Base-by-base conservation (phyloP, 2,888 invertebrate genomes). In the Griposia aprilina region DNA sequence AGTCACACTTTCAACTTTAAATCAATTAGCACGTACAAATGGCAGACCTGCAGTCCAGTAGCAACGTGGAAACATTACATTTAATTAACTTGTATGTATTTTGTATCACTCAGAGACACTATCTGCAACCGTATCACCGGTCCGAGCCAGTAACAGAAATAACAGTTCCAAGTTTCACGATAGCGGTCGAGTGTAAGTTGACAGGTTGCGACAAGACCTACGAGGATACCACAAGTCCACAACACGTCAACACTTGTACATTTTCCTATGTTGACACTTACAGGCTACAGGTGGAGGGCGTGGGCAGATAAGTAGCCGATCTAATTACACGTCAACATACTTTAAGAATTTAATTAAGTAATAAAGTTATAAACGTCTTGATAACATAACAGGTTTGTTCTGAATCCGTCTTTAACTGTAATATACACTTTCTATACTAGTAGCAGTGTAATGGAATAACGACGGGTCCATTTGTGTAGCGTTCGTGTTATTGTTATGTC, bases 11-110 rank as follows among this genome's bases (percentile, higher is more conserved):
- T 55, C 26, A 11, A 45, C 36, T 59, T 57, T n/a, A n/a, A 63
- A 57, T 63, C 20, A 63, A 81, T 59, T 67, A 66, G 48, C 55
- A 60, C 26, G 13, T 30, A 67, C 2, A 45, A 52, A 76, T 15
- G 30, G n/a, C 13, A 45, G 76, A 30, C 30, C n/a, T 45, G 26
- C n/a, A 45, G 48, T 50, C 23, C 52, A 67, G 59, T 60, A 55
- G 50, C 41, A 66, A 68, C 66, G 57, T 65, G 85, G 45, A 45
- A 72, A 68, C 69, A 68, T 50, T 23, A 23, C 26, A 77, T 66
- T 85, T 77, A 84, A 77, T 85, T 82, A 82, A 72, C 52, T 72
- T 75, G 72, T 70, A 55, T 75, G 69, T 82, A 66, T 69, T 69
- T 82, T 85, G 65, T 69, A 76, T 23, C 73, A 66, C 59, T 72